Evolutionary conservation across 2,113 vertebrate species (phyloP), one percentile per base, ranked within the genome.

Genomic region (Tiliqua scincoides): DNA sequence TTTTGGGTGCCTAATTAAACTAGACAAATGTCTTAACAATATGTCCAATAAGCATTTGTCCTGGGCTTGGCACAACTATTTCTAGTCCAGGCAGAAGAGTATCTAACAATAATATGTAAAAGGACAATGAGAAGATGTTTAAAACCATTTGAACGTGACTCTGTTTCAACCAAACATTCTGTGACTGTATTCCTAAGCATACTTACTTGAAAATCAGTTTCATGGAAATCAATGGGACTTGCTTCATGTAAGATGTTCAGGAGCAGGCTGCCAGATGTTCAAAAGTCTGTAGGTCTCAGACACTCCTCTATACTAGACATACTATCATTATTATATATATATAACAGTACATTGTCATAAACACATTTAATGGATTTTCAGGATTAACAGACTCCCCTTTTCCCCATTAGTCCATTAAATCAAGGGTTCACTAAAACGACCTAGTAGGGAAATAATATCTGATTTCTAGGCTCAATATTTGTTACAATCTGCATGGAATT

Each of bases 91-190:
- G 87, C 90, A 92, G 86, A 94, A 87, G 93, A 95, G 83, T 92
- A 94, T 85, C 65, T 95, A 93, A 93, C 70, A 91, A 92, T 94
- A 89, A 92, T 94, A 94, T 95, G 93, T 89, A 95, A 94, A 40
- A 86, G 70, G 77, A 77, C 63, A 81, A 87, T 74, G 80, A 85
- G 27, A 20, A 86, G 48, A 72, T 70, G 30, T 73, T 90, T 88
- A 83, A 86, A 89, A 92, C 90, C 88, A 77, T 91, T 92, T 87
- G 91, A 81, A 92, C 75, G 62, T 94, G 80, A 93, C 88, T 93
- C 77, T 93, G 88, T 89, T 93, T 92, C 89, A 94, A 89, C 88
- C 89, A 89, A 94, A 75, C 87, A 92, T 91, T 89, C 90, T 75
- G 90, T 89, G 91, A 93, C 90, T 89, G 11, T 86, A 74, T 71